Base-by-base conservation (phyloP, 2,888 invertebrate species). In the Hylaea fasciaria region DNA sequence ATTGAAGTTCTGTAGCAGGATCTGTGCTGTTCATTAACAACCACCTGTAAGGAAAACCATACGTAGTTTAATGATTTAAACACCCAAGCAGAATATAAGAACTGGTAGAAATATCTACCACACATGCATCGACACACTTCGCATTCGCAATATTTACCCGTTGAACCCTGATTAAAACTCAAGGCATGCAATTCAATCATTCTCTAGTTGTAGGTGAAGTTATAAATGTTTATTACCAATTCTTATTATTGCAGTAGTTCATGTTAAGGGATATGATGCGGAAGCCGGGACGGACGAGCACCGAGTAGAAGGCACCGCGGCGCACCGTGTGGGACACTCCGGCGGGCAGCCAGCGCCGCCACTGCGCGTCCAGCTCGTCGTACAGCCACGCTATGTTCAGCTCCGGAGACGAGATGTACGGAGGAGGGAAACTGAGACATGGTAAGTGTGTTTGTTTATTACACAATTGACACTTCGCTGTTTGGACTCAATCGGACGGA, bases 201-300 rank as follows among this genome's bases (percentile, higher is more conserved):
- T n/a, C n/a, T n/a, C 14, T 10, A 12, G 14, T 51, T 51, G 14
- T 43, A 17, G 14, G 45, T 43, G 29, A 32, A 16, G 11, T 32
- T 5, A 45, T 40, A 29, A 46, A 13, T 16, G 10, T 32, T 29
- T 28, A 10, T 85, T 83, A 96, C 98, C 98, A 98, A 89, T 98
- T 98, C 81, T 97, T 97, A 79, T 97, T 97, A 83, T 98, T 98
- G 86, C 98, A 98, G 87, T 97, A 98, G 88, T 98, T 98, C 96
- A 97, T 98, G 81, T 98, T 98, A n/a, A 98, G 93, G 0, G 98
- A 98, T 67, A 98, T 96, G 56, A 98, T 95, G 59, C 98, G 94
- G 83, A 98, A 97, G 14, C 98, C 98, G 0, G 97, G 97, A 39
- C 97, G 94, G 8, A 98, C 96, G 47, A 97, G 93, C 0, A 97